Base-by-base conservation (phyloP, 1,140 invertebrate genomes). In the Zaprionus nigranus region DNA sequence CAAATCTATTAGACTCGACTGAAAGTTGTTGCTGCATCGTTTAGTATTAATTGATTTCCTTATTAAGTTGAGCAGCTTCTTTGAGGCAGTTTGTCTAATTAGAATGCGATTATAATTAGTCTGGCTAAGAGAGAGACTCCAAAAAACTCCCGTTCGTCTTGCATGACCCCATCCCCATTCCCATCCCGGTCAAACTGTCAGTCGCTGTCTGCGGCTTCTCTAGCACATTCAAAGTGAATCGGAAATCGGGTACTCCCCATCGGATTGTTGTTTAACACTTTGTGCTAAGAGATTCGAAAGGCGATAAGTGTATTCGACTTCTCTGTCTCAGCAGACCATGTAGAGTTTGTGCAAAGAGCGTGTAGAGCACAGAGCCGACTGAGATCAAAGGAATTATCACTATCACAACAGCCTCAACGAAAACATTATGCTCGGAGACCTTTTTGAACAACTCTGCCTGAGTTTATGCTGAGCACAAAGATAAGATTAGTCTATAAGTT, bases 31-130 rank as follows among this genome's bases (percentile, higher is more conserved):
- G 59, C 58, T 88, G 84, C 81, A 78, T 88, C 78, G 85, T 75
- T 90, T 76, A 81, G 74, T 90, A 90, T 90, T 90, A 90, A 90
- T 90, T 90, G 85, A 90, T 90, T 90, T 90, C 85, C 85, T 90
- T 90, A 90, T 90, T 90, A 90, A 85, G 82, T 72, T 73, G 64
- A 60, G 59, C 63, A 26, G 65, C 63, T 63, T 68, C 46, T 73
- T 72, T 75, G 81, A 73, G 66, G 81, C 74, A 85, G 81, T 90
- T 88, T 90, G 75, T 72, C 78, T 90, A 90, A 90, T 90, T 90
- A 90, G 79, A 90, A 90, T 90, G 85, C 77, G 70, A 90, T 90
- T 90, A 85, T 79, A 90, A 90, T 88, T 77, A 77, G 85, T 90
- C 82, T 75, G 76, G 76, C 65, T 58, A 67, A 75, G 26, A 28